These are phyloP conservation scores for Otolemur garnettii DNA, from an alignment of 2,113 vertebrate genomes.

Conservation along the genomic window DNA sequence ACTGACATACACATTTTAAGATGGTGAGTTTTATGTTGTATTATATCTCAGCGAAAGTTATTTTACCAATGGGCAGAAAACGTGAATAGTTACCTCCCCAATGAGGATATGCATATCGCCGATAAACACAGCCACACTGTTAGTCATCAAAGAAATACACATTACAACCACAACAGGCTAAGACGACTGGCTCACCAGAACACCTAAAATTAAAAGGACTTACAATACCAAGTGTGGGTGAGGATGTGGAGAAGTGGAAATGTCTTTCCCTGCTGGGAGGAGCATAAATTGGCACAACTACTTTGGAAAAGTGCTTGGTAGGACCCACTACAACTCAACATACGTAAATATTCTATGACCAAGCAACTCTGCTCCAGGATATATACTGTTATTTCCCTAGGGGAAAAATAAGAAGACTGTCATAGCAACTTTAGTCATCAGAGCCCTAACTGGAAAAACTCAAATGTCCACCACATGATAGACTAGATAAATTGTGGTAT, in stretches of 20 bases:
- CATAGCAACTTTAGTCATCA: background rate
- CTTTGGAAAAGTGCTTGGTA: background rate
- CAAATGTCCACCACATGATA: background rate
- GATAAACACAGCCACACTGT: background rate
- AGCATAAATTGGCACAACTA: background rate
- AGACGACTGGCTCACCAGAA: background rate
- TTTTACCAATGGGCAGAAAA: slow-evolving; percentile 22
- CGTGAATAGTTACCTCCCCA: background rate
- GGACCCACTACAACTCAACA: background rate
- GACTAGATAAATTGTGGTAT: background rate
- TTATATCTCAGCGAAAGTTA: background rate
- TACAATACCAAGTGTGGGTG: background rate
- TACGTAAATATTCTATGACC: no score
- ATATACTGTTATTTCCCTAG: background rate
- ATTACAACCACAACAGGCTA: background rate
- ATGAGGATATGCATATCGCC: background rate
- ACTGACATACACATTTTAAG: background rate
- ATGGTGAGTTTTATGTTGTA: background rate
- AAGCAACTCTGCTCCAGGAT: background rate
- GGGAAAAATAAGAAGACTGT: background rate
- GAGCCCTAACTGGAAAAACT: background rate
- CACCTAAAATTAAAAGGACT: background rate
- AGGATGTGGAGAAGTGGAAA: background rate
- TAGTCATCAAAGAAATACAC: background rate
- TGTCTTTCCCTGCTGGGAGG: background rate